Base-by-base conservation (phyloP, 2,797 vertebrate genomes). In the Anomalospiza imberbis region DNA sequence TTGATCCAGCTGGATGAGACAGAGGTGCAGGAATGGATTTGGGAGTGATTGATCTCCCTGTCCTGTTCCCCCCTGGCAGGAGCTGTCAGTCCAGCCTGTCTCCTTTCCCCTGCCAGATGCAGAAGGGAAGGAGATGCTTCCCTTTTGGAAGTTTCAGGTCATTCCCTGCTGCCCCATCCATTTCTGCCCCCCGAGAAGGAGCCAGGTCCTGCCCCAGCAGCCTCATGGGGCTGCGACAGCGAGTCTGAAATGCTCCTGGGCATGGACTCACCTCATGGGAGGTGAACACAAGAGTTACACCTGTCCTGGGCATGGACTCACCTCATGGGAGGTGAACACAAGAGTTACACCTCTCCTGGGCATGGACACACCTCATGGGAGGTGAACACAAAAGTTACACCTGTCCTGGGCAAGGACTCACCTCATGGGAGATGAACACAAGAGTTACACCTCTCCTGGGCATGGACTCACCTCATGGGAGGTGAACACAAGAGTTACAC, bases 141-240 rank as follows among this genome's bases (percentile, higher is more conserved):
- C 19, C 29, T 18, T 8, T 13, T 47, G 32, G 36, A 20, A 22
- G 7, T 28, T 18, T 14, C 10, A 25, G 38, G 28, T 5, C 0
- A 0, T 18, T 15, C 54, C 48, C 32, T 12, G 28, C 71, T 51
- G 26, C 17, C 63, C 34, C 47, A 6, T 20, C 31, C 25, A 4
- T 20, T 34, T 32, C 34, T 66, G 42, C 19, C 25, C 26, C 31
- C 13, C 7, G 3, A 2, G 17, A 12, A 65, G 29, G 51, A 68
- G 10, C 21, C 1, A 2, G 36, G 7, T n/a, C 29, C 45, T 4
- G 8, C 17, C 31, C 31, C 8, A 25, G 70, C 60, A 54, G 65
- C 60, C 38, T 26, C 16, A 0, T 1, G 3, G 42, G 34, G 34
- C 34, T 51, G n/a, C 0, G 1, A 18, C 1, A 21, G 22, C 0